Evolutionary conservation across 2,797 vertebrate species (phyloP).

Genomic region (Rhynchonycteris naso): DNA sequence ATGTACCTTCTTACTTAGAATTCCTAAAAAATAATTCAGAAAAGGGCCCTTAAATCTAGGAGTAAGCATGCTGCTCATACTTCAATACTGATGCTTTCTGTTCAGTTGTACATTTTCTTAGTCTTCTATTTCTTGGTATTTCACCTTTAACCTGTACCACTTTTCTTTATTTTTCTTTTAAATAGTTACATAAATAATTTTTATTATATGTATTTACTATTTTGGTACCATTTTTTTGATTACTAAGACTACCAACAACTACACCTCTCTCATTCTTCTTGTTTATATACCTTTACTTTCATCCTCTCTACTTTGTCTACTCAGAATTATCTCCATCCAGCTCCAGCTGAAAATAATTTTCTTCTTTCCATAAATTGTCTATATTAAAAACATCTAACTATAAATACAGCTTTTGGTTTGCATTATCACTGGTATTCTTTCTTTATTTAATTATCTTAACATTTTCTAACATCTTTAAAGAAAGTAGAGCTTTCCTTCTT

Average conservation of each 20-base stretch:
- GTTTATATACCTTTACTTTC: neutral
- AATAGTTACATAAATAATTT: neutral
- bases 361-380: neutral
- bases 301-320: neutral
- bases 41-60: neutral
- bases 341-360: neutral
- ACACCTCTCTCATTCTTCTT: neutral
- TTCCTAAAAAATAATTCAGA: neutral
- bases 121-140: neutral
- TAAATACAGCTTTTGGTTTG: neutral
- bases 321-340: neutral
- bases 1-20: neutral
- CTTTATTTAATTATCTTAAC: neutral
- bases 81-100: neutral
- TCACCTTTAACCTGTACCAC: neutral
- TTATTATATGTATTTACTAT: neutral
- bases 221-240: neutral
- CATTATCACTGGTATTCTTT: neutral
- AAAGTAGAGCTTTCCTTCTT: neutral
- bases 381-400: neutral
- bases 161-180: neutral
- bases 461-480: slow-evolving; percentile 3
- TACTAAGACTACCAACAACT: neutral
- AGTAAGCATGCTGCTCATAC: neutral
- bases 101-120: neutral